A percentile compares a stretch with the other conserved stretches of the same genome.
These are phyloP conservation scores for Papilio machaon DNA, from an alignment of 1,140 invertebrate genomes.

Conservation along the genomic window DNA sequence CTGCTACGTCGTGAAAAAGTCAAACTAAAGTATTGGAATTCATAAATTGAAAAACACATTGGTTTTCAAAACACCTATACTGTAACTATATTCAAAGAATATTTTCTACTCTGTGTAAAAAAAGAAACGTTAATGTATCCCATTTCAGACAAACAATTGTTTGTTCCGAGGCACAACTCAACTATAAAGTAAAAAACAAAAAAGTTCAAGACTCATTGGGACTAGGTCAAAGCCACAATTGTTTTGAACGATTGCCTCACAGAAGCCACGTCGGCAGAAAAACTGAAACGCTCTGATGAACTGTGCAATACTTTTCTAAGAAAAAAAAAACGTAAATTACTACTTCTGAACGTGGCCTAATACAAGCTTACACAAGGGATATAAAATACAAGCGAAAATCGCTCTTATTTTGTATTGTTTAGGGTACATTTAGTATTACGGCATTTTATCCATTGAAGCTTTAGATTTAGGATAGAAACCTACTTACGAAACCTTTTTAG, in stretches of 20 bases:
- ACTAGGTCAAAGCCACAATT: constrained; percentile 20
- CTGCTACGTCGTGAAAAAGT: too few species aligned
- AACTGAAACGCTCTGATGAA: constrained; percentile 31
- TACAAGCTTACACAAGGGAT: constrained; percentile 29
- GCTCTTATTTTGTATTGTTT: neutral
- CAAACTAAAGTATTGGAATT: too few species aligned
- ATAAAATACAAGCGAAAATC: constrained; percentile 13
- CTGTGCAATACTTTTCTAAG: constrained; percentile 31
- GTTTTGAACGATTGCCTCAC: constrained; percentile 20
- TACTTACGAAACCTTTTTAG: constrained; percentile 46
- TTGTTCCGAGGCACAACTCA: neutral
- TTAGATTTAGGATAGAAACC: constrained; percentile 38
- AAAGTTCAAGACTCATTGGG: neutral
- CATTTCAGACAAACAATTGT: neutral
- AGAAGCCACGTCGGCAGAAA: constrained; percentile 23
- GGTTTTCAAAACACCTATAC: too few species aligned
- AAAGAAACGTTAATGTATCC: neutral
- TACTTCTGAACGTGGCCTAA: constrained; percentile 17
- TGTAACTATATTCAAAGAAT: neutral
- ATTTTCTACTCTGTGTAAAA: neutral
- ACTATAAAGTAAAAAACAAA: neutral
- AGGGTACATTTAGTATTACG: neutral
- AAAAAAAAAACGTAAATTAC: constrained; percentile 30
- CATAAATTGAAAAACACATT: too few species aligned
- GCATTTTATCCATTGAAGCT: constrained; percentile 20